phyloP scores from a whole-genome alignment of 64 coral and sea anemone genomes.

The Stichodactyla helianthus region DNA sequence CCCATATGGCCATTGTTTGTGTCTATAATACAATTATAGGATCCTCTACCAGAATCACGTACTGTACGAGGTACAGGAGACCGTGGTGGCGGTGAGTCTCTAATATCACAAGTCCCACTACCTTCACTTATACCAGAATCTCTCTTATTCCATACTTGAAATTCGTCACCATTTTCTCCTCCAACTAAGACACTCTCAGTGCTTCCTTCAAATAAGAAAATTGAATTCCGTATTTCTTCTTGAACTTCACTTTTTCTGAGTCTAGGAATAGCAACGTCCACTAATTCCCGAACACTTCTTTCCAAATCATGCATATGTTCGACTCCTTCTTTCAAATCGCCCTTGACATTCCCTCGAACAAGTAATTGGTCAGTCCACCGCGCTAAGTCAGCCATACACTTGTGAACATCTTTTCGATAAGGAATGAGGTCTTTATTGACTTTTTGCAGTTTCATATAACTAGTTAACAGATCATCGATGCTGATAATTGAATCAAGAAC shows the following conservation, averaged over 20 bases:
- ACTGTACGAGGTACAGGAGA: constrained; percentile 44
- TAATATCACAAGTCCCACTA: constrained; percentile 41
- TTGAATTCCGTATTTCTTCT: constrained; percentile 94
- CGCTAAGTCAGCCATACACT: constrained; percentile 71
- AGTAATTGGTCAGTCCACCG: constrained; percentile 84
- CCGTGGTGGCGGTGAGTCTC: constrained; percentile 59
- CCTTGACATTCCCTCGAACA: constrained; percentile 66
- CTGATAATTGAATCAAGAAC: constrained; percentile 89
- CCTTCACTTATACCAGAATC: constrained; percentile 97
- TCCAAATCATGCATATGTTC: constrained; percentile 65
- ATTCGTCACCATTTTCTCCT: constrained; percentile 26
- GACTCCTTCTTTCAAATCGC: constrained; percentile 76
- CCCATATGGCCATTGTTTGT: constrained; percentile 67
- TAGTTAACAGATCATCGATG: constrained; percentile 88
- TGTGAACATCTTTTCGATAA: constrained; percentile 73
- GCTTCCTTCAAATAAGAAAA: constrained; percentile 89
- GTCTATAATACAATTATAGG: constrained; percentile 71
- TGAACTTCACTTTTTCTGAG: constrained; percentile 82
- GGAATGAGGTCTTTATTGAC: constrained; percentile 60
- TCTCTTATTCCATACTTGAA: constrained; percentile 35
- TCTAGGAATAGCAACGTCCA: constrained; percentile 64
- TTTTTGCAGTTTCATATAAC: constrained; percentile 75
- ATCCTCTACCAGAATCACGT: constrained; percentile 77
- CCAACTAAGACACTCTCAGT: constrained; percentile 58
- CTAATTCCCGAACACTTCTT: constrained; percentile 69